Conservation (phyloP, 2,113 vertebrate genomes). For the Cyanoderma ruficeps region DNA sequence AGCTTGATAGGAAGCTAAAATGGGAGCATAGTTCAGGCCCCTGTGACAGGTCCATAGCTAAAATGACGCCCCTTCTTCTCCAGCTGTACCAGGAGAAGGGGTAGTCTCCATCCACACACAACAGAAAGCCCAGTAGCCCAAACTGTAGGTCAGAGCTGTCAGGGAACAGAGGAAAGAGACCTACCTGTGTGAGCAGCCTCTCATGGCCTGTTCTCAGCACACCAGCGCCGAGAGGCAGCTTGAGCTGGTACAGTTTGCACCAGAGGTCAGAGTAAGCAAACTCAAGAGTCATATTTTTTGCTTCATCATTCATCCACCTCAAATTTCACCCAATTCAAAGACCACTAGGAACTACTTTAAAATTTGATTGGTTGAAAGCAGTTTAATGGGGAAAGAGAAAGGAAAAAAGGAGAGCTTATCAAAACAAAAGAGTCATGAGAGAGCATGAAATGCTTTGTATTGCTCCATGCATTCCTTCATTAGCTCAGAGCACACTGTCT, state of each 20-base stretch:
- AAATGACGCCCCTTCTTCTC: neutral
- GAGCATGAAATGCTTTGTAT: neutral
- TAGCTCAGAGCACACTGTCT: neutral
- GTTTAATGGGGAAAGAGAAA: rapidly evolving
- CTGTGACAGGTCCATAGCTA: neutral
- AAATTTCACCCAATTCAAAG: neutral
- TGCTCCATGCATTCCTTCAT: neutral
- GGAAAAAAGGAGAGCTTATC: neutral
- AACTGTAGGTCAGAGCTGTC: neutral
- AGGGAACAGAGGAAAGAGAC: neutral
- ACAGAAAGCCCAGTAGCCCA: neutral
- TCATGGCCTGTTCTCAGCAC: neutral
- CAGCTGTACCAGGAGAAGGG: neutral
- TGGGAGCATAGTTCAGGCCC: neutral
- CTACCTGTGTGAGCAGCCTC: neutral
- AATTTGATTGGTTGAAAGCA: neutral
- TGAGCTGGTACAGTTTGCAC: neutral
- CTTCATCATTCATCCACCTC: neutral
- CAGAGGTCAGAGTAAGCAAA: neutral
- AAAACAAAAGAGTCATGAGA: neutral
- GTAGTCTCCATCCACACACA: neutral
- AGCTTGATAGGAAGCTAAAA: neutral
- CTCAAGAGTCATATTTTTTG: neutral
- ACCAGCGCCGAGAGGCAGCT: neutral
- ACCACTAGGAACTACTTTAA: neutral